phyloP scores from a whole-genome alignment of 2,797 vertebrate species.

The Platalea minor region DNA sequence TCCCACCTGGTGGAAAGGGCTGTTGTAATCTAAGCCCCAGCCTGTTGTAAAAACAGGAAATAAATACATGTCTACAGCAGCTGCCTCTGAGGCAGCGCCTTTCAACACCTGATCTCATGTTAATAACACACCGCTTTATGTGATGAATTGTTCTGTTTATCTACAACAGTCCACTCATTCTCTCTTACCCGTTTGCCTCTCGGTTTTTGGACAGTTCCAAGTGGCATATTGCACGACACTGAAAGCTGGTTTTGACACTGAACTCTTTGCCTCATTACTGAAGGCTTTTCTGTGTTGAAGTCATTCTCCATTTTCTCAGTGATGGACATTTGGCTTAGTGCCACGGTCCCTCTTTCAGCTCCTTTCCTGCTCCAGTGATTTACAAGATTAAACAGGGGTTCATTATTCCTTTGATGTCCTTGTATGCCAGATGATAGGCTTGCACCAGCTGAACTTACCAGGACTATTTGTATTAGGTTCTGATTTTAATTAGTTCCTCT shows the following conservation, averaged over 20 bases:
- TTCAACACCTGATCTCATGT: background rate
- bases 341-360: background rate
- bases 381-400: conserved; percentile 50
- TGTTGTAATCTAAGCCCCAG: background rate
- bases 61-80: background rate
- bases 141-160: background rate
- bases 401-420: conserved; percentile 53
- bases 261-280: background rate
- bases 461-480: background rate
- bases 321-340: conserved; percentile 30
- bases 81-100: background rate
- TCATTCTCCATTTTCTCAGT: conserved; percentile 17
- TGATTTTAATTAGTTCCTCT: conserved; percentile 45
- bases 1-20: background rate
- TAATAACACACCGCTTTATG: background rate
- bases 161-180: background rate
- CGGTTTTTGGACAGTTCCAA: background rate
- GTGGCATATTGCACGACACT: background rate
- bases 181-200: background rate
- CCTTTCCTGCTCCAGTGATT: conserved; percentile 54
- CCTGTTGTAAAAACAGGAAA: conserved; percentile 8
- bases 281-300: conserved; percentile 12
- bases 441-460: background rate
- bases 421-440: background rate
- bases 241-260: conserved; percentile 12